Percentiles rank a stretch among this genome's conserved stretches.
phyloP scores from a whole-genome alignment of 2,797 vertebrate genomes.

The Phyllotis vaccarum region DNA sequence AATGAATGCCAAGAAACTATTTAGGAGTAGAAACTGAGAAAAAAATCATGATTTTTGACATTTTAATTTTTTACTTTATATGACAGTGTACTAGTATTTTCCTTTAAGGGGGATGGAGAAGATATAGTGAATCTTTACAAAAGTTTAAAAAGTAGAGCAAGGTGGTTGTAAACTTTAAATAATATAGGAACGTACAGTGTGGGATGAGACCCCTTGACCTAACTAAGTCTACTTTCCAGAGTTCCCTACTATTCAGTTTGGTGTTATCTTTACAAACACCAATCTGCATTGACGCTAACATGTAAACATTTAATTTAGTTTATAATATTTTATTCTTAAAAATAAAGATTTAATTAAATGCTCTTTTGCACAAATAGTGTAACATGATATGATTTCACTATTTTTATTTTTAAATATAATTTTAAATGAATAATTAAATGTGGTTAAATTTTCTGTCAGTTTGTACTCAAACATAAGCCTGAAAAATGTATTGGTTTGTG shows the following conservation, averaged over 20 bases:
- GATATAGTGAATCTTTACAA: neutral
- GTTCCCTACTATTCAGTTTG: neutral
- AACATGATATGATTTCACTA: neutral
- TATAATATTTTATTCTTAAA: constrained; percentile 2
- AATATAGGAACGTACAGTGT: neutral
- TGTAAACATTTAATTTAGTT: neutral
- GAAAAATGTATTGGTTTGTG: constrained; percentile 21
- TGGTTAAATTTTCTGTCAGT: constrained; percentile 17
- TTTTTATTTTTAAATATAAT: constrained; percentile 43
- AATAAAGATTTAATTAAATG: neutral
- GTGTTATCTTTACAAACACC: neutral
- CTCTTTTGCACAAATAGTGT: neutral
- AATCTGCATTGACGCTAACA: neutral
- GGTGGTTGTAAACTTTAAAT: neutral
- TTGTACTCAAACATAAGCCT: constrained; percentile 1
- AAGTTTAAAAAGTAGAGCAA: constrained; percentile 45
- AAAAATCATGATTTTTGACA: constrained; percentile 12
- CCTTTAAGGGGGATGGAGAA: neutral
- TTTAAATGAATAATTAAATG: constrained; percentile 56
- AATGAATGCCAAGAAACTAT: constrained; percentile 16
- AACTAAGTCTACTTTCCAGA: neutral
- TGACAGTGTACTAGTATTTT: neutral
- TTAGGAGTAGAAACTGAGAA: neutral
- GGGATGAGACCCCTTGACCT: neutral
- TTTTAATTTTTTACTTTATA: constrained; percentile 23